phyloP scores from a whole-genome alignment of 2,113 vertebrate species.

The Nothoprocta perdicaria region DNA sequence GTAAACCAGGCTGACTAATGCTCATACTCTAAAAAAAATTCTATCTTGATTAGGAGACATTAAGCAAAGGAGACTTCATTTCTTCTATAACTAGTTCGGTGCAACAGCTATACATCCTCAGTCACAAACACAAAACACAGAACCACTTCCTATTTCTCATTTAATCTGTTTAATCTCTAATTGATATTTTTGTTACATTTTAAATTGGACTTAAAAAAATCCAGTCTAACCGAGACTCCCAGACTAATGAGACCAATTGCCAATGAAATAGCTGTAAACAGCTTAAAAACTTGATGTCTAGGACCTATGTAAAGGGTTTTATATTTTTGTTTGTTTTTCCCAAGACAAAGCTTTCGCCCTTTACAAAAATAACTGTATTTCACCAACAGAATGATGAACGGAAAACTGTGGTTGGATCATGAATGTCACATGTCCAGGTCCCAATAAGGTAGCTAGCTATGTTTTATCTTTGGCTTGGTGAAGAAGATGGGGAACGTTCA shows the following conservation, averaged over 20 bases:
- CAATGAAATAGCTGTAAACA: not conserved
- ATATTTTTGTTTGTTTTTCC: not conserved
- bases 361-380: not conserved
- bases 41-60: not conserved
- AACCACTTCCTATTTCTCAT: not conserved
- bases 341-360: not conserved
- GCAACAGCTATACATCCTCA: not conserved
- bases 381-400: not conserved
- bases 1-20: not conserved
- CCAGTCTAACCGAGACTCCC: not conserved
- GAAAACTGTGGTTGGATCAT: not conserved
- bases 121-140: not conserved
- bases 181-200: not conserved
- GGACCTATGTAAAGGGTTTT: not conserved
- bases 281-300: not conserved
- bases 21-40: not conserved
- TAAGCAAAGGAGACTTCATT: not conserved
- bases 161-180: not conserved
- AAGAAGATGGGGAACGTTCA: not conserved
- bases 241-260: not conserved
- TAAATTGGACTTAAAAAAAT: not conserved
- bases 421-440: not conserved
- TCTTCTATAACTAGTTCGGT: not conserved
- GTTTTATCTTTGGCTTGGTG: not conserved
- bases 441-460: not conserved